Evolutionary conservation across 2,797 vertebrate genomes (phyloP), one percentile per base, ranked within the genome.

Genomic region (Myripristis jacobus): DNA sequence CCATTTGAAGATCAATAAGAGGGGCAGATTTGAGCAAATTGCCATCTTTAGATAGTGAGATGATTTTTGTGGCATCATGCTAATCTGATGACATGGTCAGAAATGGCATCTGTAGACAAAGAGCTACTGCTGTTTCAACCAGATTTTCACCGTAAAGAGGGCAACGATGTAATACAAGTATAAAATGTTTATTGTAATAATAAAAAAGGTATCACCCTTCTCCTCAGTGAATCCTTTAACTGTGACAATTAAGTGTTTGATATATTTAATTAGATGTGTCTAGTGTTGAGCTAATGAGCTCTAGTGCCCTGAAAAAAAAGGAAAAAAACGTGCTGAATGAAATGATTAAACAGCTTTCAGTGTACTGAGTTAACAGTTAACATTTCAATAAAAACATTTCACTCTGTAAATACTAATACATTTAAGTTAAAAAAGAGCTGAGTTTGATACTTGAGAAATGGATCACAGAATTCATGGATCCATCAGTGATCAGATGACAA

Each of bases 401-500:
- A 43, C 1, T 43, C 41, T 12, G 27, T 9, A 43, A n/a, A 44
- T 15, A 1, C 24, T 44, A 44, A 24, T 2, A 29, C 16, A 59
- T 59, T 31, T 1, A 66, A 48, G 21, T 72, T 55, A 72, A 75
- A 52, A 70, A 70, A 2, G 0, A 41, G 7, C 2, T 0, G 22
- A 50, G 4, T 36, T 64, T 29, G 11, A 41, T 19, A 47, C 1
- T 18, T 46, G 2, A 19, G 50, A 61, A 64, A 47, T 24, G 0
- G 38, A 69, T 1, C 0, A 0, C 10, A 57, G n/a, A 16, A 22
- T 43, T 16, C 2, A 38, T 16, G 2, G 34, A 44, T 15, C 19
- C 21, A n/a, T 85, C 58, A 82, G 1, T 15, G 21, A 54, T 70
- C 13, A 25, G 70, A 51, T 0, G 80, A 83, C 50, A 94, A 71